Evolutionary conservation across 2,797 vertebrate genomes (phyloP).

Genomic region (Onychomys leucogaster): DNA sequence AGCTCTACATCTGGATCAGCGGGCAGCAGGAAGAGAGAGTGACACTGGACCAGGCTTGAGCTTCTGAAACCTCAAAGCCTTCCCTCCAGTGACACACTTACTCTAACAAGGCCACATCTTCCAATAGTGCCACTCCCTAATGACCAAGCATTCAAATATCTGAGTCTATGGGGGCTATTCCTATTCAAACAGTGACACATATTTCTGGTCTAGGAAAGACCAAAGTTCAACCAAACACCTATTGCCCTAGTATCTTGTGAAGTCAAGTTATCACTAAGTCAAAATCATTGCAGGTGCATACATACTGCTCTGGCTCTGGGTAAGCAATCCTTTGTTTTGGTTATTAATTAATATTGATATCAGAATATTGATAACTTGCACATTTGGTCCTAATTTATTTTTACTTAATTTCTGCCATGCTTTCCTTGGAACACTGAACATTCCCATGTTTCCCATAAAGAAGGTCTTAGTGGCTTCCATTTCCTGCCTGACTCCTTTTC

Average conservation of each 20-base stretch:
- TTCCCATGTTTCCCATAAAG: background rate
- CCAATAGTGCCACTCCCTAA: background rate
- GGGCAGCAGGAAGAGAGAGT: background rate
- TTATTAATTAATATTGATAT: slow-evolving; percentile 51
- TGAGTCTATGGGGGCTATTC: background rate
- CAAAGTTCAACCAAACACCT: background rate
- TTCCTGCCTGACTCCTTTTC: background rate
- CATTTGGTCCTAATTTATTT: slow-evolving; percentile 15
- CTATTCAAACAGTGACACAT: background rate
- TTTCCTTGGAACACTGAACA: background rate
- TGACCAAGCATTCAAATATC: background rate
- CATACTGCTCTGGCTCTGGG: background rate
- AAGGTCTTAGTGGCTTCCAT: background rate
- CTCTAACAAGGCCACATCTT: background rate
- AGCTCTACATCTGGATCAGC: background rate
- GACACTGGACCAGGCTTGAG: background rate
- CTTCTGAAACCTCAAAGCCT: background rate
- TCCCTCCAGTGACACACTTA: background rate
- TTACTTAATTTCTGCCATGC: slow-evolving; percentile 43
- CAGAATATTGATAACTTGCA: background rate
- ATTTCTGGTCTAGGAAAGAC: background rate
- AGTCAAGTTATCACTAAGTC: background rate
- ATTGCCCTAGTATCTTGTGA: background rate
- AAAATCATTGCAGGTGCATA: background rate
- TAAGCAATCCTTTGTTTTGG: slow-evolving; percentile 8